These are phyloP conservation scores for Acleris literana DNA, from an alignment of 2,888 invertebrate species.

Conservation along the genomic window DNA sequence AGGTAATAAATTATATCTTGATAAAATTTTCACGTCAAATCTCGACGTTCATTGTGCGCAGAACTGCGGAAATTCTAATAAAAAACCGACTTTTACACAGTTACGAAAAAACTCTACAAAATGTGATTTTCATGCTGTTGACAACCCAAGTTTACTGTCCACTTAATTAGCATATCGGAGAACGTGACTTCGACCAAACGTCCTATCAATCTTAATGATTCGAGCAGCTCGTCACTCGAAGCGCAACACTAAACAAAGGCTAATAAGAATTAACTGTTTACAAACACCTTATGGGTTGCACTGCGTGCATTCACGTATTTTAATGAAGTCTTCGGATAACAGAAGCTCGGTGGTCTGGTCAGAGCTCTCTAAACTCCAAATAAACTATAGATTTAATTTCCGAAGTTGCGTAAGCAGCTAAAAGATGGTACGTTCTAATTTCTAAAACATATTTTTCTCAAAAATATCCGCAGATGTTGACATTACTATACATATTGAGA, in stretches of 20 bases:
- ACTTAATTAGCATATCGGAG: conserved; percentile 15
- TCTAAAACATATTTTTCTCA: too few species aligned
- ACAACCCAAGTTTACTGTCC: conserved; percentile 3
- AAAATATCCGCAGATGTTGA: too few species aligned
- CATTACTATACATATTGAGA: too few species aligned
- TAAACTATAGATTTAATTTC: too few species aligned
- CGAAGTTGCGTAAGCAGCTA: too few species aligned
- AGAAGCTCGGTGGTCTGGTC: background rate
- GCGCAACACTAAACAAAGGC: conserved; percentile 17
- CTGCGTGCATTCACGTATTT: background rate
- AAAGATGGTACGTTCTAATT: too few species aligned
- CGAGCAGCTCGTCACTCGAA: conserved; percentile 2
- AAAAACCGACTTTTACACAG: background rate
- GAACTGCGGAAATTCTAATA: background rate
- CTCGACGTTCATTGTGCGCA: too few species aligned
- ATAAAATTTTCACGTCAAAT: too few species aligned
- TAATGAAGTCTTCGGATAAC: background rate
- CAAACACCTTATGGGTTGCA: conserved; percentile 16
- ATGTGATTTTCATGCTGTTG: conserved; percentile 2
- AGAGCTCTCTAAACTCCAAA: background rate
- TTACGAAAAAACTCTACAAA: background rate
- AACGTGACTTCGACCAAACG: conserved; percentile 3
- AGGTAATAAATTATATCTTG: too few species aligned
- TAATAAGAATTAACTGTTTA: conserved; percentile 22
- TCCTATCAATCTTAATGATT: conserved; percentile 5